Evolutionary conservation across 2,797 vertebrate species (phyloP).

Genomic region (Remorina albescens): DNA sequence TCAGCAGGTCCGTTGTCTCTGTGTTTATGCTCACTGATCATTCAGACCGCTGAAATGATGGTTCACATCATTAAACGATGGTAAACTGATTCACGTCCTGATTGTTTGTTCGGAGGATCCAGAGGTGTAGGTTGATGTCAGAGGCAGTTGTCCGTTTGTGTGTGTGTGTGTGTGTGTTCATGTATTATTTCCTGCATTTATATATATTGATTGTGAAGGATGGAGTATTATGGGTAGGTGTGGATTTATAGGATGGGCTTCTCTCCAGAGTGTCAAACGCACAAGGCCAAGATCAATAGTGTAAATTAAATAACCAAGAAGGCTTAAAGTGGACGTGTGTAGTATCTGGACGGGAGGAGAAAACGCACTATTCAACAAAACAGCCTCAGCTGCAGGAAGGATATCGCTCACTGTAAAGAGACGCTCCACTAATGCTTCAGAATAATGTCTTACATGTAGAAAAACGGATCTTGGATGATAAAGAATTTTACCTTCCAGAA

Average conservation of each 20-base stretch:
- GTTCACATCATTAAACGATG: constrained; percentile 56
- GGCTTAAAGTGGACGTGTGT: not conserved
- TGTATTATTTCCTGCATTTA: not conserved
- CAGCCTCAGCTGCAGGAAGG: no score
- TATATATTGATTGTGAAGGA: constrained; percentile 10
- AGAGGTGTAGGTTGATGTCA: constrained; percentile 3
- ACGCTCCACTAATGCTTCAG: no score
- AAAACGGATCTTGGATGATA: no score
- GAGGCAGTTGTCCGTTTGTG: constrained; percentile 11
- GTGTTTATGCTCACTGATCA: constrained; percentile 54
- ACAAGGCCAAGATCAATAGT: not conserved
- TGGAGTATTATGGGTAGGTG: not conserved
- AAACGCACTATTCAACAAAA: not conserved
- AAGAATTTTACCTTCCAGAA: no score
- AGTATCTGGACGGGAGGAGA: not conserved
- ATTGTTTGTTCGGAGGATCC: constrained; percentile 19
- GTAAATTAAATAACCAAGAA: not conserved
- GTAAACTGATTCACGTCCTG: constrained; percentile 35
- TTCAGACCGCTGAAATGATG: constrained; percentile 29
- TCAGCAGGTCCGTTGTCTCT: constrained; percentile 63
- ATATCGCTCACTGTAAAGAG: not conserved
- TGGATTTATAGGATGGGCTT: not conserved
- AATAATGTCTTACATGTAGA: no score
- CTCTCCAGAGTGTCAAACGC: not conserved
- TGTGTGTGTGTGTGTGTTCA: not conserved